phyloP scores from a whole-genome alignment of 1,140 invertebrate species.

The Lethrus apterus region DNA sequence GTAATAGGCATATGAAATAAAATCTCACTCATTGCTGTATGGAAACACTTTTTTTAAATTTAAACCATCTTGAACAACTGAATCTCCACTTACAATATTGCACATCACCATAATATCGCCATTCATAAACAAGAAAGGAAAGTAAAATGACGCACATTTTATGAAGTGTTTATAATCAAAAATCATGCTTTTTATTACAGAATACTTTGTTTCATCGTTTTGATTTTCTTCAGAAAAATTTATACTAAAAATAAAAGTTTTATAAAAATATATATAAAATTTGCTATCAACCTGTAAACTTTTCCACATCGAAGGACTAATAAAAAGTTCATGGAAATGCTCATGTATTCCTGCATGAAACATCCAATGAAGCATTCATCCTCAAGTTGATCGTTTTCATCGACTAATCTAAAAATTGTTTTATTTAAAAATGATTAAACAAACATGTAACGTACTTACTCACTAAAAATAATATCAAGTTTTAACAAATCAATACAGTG shows the following conservation, averaged over 20 bases:
- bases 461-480: slow-evolving; percentile 1
- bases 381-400: slow-evolving; percentile 1
- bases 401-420: background rate
- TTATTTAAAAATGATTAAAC: background rate
- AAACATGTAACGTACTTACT: slow-evolving; percentile 4
- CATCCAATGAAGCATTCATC: background rate
- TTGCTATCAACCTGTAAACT: slow-evolving; percentile 5
- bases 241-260: background rate
- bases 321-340: background rate
- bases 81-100: background rate
- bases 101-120: background rate
- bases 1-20: background rate
- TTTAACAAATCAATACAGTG: slow-evolving; percentile 10
- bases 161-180: too few relatives aligned
- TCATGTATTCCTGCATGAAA: background rate
- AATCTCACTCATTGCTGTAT: background rate
- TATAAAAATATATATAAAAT: too few relatives aligned
- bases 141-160: too few relatives aligned
- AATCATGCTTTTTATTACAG: too few relatives aligned
- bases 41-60: slow-evolving; percentile 17
- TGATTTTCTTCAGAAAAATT: background rate
- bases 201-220: background rate
- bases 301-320: background rate
- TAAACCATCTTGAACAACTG: background rate
- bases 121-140: background rate